Evolutionary conservation across 37 sponge, comb jelly and placozoan genomes (phyloP).

Genomic region (Ianthella basta): DNA sequence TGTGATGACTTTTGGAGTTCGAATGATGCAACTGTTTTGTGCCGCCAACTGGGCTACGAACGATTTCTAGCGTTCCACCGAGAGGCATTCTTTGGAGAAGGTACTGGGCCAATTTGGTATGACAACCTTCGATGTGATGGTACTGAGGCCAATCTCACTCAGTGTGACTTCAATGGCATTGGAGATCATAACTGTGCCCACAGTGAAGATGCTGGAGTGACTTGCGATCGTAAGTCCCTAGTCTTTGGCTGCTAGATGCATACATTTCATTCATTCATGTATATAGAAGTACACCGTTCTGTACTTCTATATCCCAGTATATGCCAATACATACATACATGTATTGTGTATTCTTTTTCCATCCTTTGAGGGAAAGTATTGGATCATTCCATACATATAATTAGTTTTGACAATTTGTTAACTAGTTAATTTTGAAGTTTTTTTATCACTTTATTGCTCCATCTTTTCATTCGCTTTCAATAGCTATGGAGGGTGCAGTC

Average conservation of each 20-base stretch:
- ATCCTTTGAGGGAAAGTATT: no score
- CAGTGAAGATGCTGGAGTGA: constrained; percentile 50
- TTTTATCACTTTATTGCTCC: no score
- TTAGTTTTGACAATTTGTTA: no score
- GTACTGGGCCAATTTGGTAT: constrained; percentile 33
- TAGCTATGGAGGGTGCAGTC: neutral
- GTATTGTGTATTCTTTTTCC: no score
- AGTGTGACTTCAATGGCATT: constrained; percentile 34
- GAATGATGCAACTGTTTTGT: constrained; percentile 5
- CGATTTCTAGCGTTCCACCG: neutral
- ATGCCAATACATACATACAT: no score
- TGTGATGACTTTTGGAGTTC: neutral
- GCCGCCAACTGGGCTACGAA: neutral
- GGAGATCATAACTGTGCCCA: constrained; percentile 40
- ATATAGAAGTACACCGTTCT: no score
- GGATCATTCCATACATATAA: no score
- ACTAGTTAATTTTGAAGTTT: no score
- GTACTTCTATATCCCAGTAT: no score
- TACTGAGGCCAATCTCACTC: constrained; percentile 32
- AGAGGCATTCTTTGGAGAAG: constrained; percentile 36
- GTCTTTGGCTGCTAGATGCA: neutral
- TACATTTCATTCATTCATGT: no score
- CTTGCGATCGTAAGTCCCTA: constrained; percentile 25
- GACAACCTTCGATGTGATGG: constrained; percentile 64
- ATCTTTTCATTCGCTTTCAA: no score